These are phyloP conservation scores for Condylostylus longicornis DNA, from an alignment of 1,140 invertebrate species.

Conservation along the genomic window DNA sequence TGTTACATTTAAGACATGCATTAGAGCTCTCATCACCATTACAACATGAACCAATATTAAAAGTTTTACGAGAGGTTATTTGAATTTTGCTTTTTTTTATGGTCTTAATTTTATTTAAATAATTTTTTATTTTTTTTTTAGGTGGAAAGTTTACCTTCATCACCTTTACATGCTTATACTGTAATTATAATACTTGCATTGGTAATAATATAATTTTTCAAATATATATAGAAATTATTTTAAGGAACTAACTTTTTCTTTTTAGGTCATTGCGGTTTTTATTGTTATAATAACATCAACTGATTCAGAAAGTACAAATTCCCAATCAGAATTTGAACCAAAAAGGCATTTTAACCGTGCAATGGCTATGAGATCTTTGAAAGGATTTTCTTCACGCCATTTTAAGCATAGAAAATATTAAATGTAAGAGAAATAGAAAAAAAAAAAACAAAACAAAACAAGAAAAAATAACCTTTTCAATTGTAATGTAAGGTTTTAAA, in stretches of 20 bases:
- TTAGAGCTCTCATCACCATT: constrained; percentile 65
- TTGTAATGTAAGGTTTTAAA: no score
- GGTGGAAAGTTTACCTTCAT: constrained; percentile 54
- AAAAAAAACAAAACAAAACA: no score
- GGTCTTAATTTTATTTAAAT: no score
- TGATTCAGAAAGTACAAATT: constrained; percentile 34
- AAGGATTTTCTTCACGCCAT: constrained; percentile 35
- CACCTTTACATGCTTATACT: constrained; percentile 64
- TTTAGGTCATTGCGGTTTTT: constrained; percentile 57
- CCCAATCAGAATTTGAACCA: constrained; percentile 39
- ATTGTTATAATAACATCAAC: constrained; percentile 63
- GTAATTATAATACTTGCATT: constrained; percentile 72
- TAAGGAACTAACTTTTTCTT: neutral
- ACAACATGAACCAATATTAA: constrained; percentile 63
- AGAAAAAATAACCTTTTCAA: no score
- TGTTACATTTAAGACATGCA: constrained; percentile 62
- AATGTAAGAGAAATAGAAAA: no score
- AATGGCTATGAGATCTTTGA: constrained; percentile 68
- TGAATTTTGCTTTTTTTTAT: no score
- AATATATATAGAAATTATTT: neutral
- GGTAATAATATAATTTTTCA: constrained; percentile 33
- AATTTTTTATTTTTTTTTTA: no score
- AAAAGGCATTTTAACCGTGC: constrained; percentile 71
- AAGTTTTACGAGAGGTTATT: constrained; percentile 62
- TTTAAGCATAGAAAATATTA: constrained; percentile 17